Evolutionary conservation across 2,797 vertebrate genomes (phyloP), one percentile per base, ranked within the genome.

Genomic region (Rhynchotus rufescens): DNA sequence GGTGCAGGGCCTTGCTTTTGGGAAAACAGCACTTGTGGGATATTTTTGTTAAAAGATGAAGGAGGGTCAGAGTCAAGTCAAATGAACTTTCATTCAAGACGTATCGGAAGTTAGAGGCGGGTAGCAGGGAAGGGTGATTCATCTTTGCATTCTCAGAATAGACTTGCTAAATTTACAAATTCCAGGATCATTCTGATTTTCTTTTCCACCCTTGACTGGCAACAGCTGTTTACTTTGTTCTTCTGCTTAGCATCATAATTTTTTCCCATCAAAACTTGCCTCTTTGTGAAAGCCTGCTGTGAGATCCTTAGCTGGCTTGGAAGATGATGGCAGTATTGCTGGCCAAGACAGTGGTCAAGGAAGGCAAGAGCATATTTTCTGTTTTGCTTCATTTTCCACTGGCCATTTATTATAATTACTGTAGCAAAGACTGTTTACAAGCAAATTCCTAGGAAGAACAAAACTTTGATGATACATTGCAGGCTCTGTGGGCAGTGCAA

Each of bases 111-210:
- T 88, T 68, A 59, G 73, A 93, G 84, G 90, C 10, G 2, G 62
- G 69, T 40, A 90, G 34, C 44, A 20, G 42, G 42, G n/a, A 22
- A 44, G 49, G 38, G 17, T 96, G 95, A 78, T 83, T 95, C 91
- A 95, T 89, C 92, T 86, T 73, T 87, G 6, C 88, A 91, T 87
- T 92, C 95, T 91, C 89, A 92, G 95, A 97, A 97, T 96, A 97
- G 95, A 97, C 95, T 80, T 84, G 84, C 96, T 93, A 96, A 93
- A 86, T 96, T 97, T 97, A 96, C 93, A 89, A 90, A 95, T 95
- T 92, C 76, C 25, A 3, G 80, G 78, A 95, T 92, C 66, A 82
- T 94, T 93, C 52, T 0, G 22, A 51, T 78, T 89, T 83, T 83
- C 51, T 72, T 88, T 76, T 81, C 36, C 61, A 91, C 59, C 62